A percentile compares a stretch with the other conserved stretches of the same genome.
Evolutionary conservation across 2,888 invertebrate genomes (phyloP).

Genomic region (Rhopalosiphum nymphaeae): DNA sequence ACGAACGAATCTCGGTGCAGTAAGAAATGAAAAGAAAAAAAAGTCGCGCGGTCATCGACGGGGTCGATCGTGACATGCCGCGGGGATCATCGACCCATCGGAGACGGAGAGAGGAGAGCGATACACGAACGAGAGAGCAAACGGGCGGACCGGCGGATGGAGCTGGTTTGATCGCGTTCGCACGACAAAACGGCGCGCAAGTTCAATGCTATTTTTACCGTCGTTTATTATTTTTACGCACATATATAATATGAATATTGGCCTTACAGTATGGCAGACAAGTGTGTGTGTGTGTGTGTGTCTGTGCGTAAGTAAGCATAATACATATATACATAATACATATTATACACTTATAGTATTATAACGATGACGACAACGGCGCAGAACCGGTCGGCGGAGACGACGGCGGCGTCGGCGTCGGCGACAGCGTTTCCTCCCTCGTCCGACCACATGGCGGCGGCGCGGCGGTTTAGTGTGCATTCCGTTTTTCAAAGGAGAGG

Average conservation of each 20-base stretch:
- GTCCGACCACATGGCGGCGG: neutral
- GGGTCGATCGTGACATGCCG: slow-evolving; percentile 62
- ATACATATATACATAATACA: neutral
- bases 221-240: slow-evolving; percentile 24
- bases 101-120: neutral
- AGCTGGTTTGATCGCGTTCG: slow-evolving; percentile 51
- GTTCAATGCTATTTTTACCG: slow-evolving; percentile 55
- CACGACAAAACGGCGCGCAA: slow-evolving; percentile 52
- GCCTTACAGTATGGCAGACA: slow-evolving; percentile 3
- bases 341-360: neutral
- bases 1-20: slow-evolving; percentile 10
- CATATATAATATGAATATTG: slow-evolving; percentile 15
- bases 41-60: slow-evolving; percentile 61
- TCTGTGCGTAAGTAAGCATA: neutral
- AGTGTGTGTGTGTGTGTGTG: neutral
- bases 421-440: slow-evolving; percentile 43
- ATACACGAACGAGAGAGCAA: slow-evolving; percentile 3
- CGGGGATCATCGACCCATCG: slow-evolving; percentile 63
- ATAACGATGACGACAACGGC: neutral
- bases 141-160: neutral
- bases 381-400: slow-evolving; percentile 43
- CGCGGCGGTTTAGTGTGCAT: slow-evolving; percentile 17
- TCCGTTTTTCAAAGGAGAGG: slow-evolving; percentile 19
- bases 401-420: neutral
- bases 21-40: slow-evolving; percentile 20